Evolutionary conservation across 2,888 invertebrate genomes (phyloP), one percentile per base, ranked within the genome.

Genomic region (Stomorhina lunata): DNA sequence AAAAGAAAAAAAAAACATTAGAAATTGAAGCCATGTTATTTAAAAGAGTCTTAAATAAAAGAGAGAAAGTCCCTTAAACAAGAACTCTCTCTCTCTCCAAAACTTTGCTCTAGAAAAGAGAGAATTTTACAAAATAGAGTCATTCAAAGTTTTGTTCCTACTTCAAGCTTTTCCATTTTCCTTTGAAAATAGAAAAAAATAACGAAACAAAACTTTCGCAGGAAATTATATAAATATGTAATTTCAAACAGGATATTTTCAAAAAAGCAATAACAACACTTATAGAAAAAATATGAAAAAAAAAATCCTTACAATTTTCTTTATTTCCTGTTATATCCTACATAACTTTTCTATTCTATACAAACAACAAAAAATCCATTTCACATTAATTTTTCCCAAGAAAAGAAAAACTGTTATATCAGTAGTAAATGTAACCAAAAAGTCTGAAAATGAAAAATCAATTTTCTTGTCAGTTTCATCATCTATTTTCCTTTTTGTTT

Each of bases 371-470:
- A 17, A 27, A 9, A 25, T 37, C 27, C 27, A 40, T 55, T 53
- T 4, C 4, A 20, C 15, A 48, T 63, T 45, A 12, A 27, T 1
- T 15, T 2, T 9, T 25, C 12, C 22, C 40, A 17, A 37, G 2
- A 12, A 2, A 40, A 63, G 50, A 66, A 29, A 45, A 48, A 57
- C 61, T 48, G 80, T 80, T 73, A 73, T 81, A 72, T 76, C 76
- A 76, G 65, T 71, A 55, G 63, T 55, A 55, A 76, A 45, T 45
- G 53, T 57, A 76, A 69, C 40, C 27, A 27, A n/a, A 61, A 20
- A 22, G 45, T 9, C 27, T 48, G 50, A 72, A 78, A 79, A 45
- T 73, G 73, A 79, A 82, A 82, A 82, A 82, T 82, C 82, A 82
- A 82, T 82, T 69, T 59, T 79, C 75, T 61, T 82, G 55, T 63